These are phyloP conservation scores for Porites divaricata DNA, from an alignment of 92 coral and sea anemone species.

Conservation along the genomic window DNA sequence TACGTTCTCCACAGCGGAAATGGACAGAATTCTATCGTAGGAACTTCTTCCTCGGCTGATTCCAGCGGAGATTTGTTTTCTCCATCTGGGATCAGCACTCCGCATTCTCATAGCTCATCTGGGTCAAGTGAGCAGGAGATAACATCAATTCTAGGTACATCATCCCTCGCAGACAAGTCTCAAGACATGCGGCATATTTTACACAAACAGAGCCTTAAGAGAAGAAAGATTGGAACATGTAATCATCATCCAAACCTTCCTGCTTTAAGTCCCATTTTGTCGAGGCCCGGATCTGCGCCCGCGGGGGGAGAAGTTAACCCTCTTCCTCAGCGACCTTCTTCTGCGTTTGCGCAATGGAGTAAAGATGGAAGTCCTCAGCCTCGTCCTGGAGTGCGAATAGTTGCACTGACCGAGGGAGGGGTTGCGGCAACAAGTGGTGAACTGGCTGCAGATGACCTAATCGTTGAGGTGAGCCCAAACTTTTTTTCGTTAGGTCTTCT, in stretches of 20 bases:
- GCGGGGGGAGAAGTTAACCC: constrained; percentile 33
- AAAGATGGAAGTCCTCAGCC: constrained; percentile 67
- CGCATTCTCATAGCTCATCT: constrained; percentile 35
- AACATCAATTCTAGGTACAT: constrained; percentile 20
- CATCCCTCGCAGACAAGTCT: not conserved
- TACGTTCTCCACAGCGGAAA: constrained; percentile 75
- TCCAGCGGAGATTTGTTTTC: constrained; percentile 8
- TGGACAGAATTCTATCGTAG: constrained; percentile 75
- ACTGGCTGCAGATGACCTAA: constrained; percentile 70
- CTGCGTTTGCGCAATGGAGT: constrained; percentile 75
- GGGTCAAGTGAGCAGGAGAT: constrained; percentile 51
- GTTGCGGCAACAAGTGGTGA: constrained; percentile 60
- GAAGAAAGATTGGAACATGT: constrained; percentile 13
- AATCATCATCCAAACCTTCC: not conserved
- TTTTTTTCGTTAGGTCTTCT: not conserved
- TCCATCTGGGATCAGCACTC: constrained; percentile 15
- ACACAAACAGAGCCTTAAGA: constrained; percentile 38
- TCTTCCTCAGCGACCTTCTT: constrained; percentile 56
- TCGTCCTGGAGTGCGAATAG: constrained; percentile 82
- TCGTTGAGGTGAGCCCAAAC: constrained; percentile 71
- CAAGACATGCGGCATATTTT: constrained; percentile 39
- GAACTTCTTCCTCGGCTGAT: constrained; percentile 11
- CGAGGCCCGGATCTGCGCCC: constrained; percentile 47
- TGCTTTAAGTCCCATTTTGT: constrained; percentile 38
- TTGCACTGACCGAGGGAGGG: constrained; percentile 79